Evolutionary conservation across 2,888 invertebrate species (phyloP), one percentile per base, ranked within the genome.

Genomic region (Saturnia japonica): DNA sequence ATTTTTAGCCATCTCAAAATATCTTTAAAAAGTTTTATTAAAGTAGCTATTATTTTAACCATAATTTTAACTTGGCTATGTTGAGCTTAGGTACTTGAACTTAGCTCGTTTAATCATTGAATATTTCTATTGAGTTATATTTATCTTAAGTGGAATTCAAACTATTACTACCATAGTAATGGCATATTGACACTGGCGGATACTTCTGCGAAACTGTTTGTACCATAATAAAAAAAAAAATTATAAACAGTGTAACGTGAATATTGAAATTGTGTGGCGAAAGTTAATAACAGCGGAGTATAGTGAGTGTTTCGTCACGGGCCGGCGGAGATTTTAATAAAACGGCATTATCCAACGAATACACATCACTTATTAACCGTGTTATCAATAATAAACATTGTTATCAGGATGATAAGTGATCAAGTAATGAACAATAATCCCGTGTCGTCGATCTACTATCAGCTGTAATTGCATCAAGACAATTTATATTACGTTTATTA

Each of bases 241-340:
- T 0, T 22, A 54, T 60, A 28, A 14, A 28, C 4, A 60, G 28
- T 14, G 2, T 25, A 60, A 28, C 25, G 25, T 6, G 25, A 54
- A 60, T 60, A 60, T 60, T 14, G 28, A 60, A 16, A 60, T 16
- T 19, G 57, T 28, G 57, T 60, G 28, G 9, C 11, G 40, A 64
- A 64, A 64, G 34, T 40, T 64, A 64, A 64, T 64, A 64, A 64
- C 40, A n/a, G 9, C 64, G 64, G 19, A 40, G 40, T n/a, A 40
- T 40, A 64, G 64, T 40, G 40, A 3, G 19, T 11, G 62, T n/a
- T 60, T 40, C 54, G 78, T 77, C 76, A 78, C 76, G 76, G 74
- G 34, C 71, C 71, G 70, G 68, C 72, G 73, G 69, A 74, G 75
- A 75, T 78, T 79, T 79, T 79, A 79, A 79, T 79, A 79, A 78